Evolutionary conservation across 2,797 vertebrate genomes (phyloP).

Genomic region (Molossus molossus): DNA sequence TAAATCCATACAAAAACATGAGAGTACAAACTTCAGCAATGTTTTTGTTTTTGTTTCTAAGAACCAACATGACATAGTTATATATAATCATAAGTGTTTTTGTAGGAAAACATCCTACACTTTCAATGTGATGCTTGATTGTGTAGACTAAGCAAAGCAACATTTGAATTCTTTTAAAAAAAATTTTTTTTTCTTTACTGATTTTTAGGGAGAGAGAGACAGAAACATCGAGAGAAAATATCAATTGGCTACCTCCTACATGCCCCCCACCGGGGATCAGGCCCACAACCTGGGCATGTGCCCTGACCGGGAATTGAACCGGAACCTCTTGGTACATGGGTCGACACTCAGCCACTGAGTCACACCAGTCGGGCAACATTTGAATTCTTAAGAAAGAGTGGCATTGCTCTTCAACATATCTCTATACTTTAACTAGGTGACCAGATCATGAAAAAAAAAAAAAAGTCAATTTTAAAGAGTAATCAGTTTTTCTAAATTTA

Average conservation of each 20-base stretch:
- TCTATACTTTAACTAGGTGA: not conserved
- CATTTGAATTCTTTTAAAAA: not conserved
- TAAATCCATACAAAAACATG: slow-evolving; percentile 26
- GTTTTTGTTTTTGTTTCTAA: not conserved
- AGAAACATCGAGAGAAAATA: too few relatives aligned
- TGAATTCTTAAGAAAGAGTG: not conserved
- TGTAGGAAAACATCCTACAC: not conserved
- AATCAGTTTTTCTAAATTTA: not conserved
- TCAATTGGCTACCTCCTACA: too few relatives aligned
- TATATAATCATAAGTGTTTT: not conserved
- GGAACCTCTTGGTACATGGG: too few relatives aligned
- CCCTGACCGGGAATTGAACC: too few relatives aligned
- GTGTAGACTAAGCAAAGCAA: not conserved
- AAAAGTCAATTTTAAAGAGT: not conserved
- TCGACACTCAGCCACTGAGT: too few relatives aligned
- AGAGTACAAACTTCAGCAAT: not conserved
- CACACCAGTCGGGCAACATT: not conserved
- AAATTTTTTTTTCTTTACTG: too few relatives aligned
- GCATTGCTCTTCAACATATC: not conserved
- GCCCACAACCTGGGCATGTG: too few relatives aligned
- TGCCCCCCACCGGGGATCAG: too few relatives aligned
- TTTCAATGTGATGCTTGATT: not conserved
- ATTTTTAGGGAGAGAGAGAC: too few relatives aligned
- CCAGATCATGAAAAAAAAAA: not conserved
- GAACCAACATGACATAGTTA: not conserved